Conservation (phyloP, 2,797 vertebrate genomes). For the Diglossa cyanea region DNA sequence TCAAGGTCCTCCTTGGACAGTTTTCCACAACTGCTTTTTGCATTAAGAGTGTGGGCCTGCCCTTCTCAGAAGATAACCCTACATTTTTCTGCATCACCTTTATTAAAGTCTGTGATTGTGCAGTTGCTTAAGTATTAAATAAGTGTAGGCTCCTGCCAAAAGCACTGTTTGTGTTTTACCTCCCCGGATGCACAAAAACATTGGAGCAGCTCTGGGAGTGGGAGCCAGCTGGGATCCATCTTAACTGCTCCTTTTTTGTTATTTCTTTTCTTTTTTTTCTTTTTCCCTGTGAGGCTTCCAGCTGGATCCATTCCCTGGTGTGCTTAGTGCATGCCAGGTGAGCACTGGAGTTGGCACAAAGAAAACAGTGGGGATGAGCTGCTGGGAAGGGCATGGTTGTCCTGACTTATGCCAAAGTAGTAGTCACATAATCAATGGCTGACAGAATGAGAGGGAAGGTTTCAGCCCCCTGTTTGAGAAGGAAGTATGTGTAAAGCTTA, state of each 20-base stretch:
- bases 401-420: background rate
- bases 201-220: background rate
- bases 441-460: background rate
- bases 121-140: background rate
- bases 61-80: background rate
- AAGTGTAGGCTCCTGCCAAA: background rate
- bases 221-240: background rate
- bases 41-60: background rate
- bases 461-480: background rate
- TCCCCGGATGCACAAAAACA: rapidly evolving
- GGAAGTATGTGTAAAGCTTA: background rate
- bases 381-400: background rate
- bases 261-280: rapidly evolving
- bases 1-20: background rate
- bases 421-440: background rate
- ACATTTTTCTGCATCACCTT: background rate
- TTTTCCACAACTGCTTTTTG: background rate
- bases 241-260: background rate
- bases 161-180: background rate
- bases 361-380: background rate
- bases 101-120: background rate
- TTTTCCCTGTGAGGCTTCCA: background rate
- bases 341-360: background rate
- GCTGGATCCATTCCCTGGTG: background rate
- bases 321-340: background rate